These are phyloP conservation scores for Manis pentadactyla DNA, from an alignment of 2,797 vertebrate species.

Conservation along the genomic window DNA sequence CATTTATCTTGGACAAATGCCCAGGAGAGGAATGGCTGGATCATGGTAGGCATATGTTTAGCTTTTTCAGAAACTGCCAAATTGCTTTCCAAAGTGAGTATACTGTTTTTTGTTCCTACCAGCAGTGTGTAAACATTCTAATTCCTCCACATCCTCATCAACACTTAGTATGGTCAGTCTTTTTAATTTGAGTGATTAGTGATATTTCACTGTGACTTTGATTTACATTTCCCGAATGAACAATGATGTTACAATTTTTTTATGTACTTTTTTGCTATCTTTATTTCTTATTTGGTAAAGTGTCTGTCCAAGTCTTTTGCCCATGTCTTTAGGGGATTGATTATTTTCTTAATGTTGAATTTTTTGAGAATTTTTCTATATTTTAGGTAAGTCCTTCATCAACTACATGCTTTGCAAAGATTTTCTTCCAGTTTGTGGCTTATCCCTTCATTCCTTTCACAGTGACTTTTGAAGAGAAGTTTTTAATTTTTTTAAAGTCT, in stretches of 20 bases:
- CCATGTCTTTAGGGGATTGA: background rate
- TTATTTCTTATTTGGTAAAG: background rate
- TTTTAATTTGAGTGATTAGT: background rate
- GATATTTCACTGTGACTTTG: background rate
- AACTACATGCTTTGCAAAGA: background rate
- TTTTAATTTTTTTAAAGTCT: background rate
- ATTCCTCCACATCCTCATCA: background rate
- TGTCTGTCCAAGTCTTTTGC: background rate
- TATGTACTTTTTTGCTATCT: background rate
- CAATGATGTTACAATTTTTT: background rate
- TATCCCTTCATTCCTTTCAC: background rate
- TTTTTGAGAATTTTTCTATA: background rate
- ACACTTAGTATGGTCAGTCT: background rate
- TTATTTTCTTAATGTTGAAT: background rate
- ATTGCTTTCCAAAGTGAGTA: background rate
- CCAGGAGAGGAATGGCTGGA: background rate
- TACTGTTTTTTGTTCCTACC: background rate
- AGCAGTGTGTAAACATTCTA: background rate
- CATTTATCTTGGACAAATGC: background rate
- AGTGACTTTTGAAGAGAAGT: background rate
- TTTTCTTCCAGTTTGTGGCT: background rate
- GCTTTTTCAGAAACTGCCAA: conserved; percentile 3
- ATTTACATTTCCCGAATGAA: background rate
- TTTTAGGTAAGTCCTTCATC: background rate
- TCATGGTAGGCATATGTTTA: background rate